phyloP scores from a whole-genome alignment of 2,113 vertebrate genomes.

The Oxyura jamaicensis region DNA sequence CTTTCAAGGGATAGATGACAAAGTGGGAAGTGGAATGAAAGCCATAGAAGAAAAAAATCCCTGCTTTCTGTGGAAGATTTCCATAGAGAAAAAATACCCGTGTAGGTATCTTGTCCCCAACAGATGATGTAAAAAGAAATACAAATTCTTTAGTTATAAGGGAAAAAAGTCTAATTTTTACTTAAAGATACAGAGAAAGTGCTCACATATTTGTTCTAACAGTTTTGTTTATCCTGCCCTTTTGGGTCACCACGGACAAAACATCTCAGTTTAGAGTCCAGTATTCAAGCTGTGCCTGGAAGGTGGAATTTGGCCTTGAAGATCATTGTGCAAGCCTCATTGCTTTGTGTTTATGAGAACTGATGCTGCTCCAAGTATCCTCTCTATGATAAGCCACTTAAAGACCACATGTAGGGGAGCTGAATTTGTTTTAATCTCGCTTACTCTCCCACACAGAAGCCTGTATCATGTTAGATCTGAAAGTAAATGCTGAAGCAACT shows the following conservation, averaged over 20 bases:
- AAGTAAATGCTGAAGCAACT: neutral
- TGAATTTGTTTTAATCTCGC: conserved; percentile 34
- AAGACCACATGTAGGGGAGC: conserved; percentile 26
- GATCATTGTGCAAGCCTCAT: conserved; percentile 45
- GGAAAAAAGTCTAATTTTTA: neutral
- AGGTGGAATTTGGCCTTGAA: conserved; percentile 14
- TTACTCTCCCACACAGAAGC: conserved; percentile 36
- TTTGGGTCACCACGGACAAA: neutral
- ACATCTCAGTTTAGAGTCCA: neutral
- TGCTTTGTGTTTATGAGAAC: conserved; percentile 42
- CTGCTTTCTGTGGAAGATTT: neutral
- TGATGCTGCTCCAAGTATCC: conserved; percentile 31
- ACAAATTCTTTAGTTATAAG: neutral
- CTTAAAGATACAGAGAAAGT: neutral
- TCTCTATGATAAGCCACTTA: conserved; percentile 13
- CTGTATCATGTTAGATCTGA: neutral
- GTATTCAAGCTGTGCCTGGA: conserved; percentile 8
- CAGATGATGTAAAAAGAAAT: neutral
- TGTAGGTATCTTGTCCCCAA: neutral
- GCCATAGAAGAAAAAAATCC: neutral
- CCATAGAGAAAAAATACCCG: neutral
- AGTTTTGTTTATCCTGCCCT: neutral
- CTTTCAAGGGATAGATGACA: neutral
- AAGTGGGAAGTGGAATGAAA: neutral
- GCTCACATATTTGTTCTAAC: neutral